Conservation (phyloP, 1,140 invertebrate species). For the Leptestheria dahalacensis region DNA sequence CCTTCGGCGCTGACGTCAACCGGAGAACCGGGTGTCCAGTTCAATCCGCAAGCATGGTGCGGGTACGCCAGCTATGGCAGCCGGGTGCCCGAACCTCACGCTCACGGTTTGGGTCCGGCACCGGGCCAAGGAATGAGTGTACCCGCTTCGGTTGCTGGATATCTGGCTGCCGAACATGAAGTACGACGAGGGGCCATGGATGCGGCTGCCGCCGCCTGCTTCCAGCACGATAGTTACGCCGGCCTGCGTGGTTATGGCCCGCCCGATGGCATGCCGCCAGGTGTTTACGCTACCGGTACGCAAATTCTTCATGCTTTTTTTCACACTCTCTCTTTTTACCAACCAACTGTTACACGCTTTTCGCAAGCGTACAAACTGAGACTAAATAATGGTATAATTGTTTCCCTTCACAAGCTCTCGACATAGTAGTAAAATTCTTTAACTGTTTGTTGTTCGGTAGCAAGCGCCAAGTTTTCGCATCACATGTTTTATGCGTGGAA, state of each 20-base stretch:
- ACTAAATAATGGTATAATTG: too few species aligned
- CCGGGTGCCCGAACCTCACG: slow-evolving; percentile 24
- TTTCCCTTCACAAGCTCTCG: too few species aligned
- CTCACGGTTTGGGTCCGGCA: slow-evolving; percentile 18
- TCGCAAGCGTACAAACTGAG: too few species aligned
- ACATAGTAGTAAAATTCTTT: too few species aligned
- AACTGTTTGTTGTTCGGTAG: too few species aligned
- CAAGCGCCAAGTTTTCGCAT: too few species aligned
- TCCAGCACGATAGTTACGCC: slow-evolving; percentile 53
- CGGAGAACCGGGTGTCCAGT: slow-evolving; percentile 33
- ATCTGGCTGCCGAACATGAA: slow-evolving; percentile 43
- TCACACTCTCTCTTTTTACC: not conserved
- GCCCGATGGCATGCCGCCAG: slow-evolving; percentile 54
- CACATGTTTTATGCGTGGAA: too few species aligned
- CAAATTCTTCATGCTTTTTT: slow-evolving; percentile 14
- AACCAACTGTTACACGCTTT: not conserved
- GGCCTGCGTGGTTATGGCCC: slow-evolving; percentile 53
- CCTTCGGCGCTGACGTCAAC: slow-evolving; percentile 42
- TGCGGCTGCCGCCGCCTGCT: slow-evolving; percentile 47
- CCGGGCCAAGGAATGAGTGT: slow-evolving; percentile 19
- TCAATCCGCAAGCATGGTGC: slow-evolving; percentile 23
- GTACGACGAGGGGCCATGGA: slow-evolving; percentile 30
- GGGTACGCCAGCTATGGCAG: slow-evolving; percentile 41
- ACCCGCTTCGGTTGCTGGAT: slow-evolving; percentile 19
- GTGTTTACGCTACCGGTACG: slow-evolving; percentile 62